Base-by-base conservation (phyloP, 2,113 vertebrate genomes). In the Orycteropus afer region DNA sequence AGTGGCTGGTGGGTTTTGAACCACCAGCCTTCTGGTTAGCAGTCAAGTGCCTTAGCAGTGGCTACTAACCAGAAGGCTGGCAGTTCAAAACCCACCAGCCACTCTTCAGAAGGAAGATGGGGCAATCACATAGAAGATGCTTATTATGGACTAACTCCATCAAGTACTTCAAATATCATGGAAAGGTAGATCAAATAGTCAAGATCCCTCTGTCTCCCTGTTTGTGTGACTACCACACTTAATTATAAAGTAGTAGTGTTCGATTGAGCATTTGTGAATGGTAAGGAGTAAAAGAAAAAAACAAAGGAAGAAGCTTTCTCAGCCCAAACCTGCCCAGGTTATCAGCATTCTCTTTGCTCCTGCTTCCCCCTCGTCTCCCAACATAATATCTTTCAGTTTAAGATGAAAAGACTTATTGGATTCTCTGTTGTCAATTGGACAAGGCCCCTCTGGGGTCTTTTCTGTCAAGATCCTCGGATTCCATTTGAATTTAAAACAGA, bases 361-460 rank as follows among this genome's bases (percentile, higher is more conserved):
- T 7, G 42, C 18, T 90, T 63, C 59, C 65, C 49, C 61, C 82
- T 84, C 94, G 85, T 74, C 93, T 89, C 85, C 61, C 82, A 78
- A 80, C 63, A 37, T 67, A 92, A 73, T 82, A 89, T 96, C 88
- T 86, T 57, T 11, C 9, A 25, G 92, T 86, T 76, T 92, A 83
- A 97, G 95, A 97, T 96, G 96, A 97, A 97, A 97, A 96, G 97
- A 95, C 93, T 96, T 97, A 96, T 96, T 97, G 95, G 96, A 96
- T 97, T 97, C 95, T 97, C 91, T 95, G 89, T 95, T 96, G 96
- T 97, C 96, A 97, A 94, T 96, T 96, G 96, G 97, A 97, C 95
- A 95, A 96, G 96, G 81, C 83, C 94, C 97, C 97, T 97, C 97
- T 95, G 69, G 97, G 95, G 97, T 95, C 96, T 93, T 94, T 94